Evolutionary conservation across 2,888 invertebrate genomes (phyloP), one percentile per base, ranked within the genome.

Genomic region (Scaptomyza cyrtandrae): DNA sequence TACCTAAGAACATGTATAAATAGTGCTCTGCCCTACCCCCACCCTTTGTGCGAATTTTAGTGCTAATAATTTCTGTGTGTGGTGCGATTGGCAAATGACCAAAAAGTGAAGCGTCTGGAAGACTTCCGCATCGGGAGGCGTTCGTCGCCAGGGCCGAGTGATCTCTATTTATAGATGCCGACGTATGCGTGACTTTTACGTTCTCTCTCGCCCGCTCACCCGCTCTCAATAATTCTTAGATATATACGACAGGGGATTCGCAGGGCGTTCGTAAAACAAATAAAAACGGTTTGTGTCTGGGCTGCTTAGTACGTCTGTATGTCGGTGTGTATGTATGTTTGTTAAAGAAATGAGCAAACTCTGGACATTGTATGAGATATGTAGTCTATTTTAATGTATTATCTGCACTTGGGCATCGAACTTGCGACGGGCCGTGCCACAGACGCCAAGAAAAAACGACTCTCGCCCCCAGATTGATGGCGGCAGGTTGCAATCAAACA

Each of bases 341-440:
- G 33, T 14, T 7, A 11, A 50, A 44, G 73, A 71, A 59, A 63
- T 41, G 76, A 71, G 73, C 69, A 68, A 63, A 74, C 76, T 79
- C 86, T 86, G 80, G 81, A 86, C 83, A 86, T 79, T 68, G 71
- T 65, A 55, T 68, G 63, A 37, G 63, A 55, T 46, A 55, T 71
- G 49, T 45, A 52, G 67, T 81, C 80, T 81, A 81, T 86, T 81
- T 81, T 82, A 82, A 81, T 86, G 83, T 73, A 77, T 69, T 83
- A 74, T 86, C 80, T 81, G 86, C 80, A 86, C 86, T 86, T 86
- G 84, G 86, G 86, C 84, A 86, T 83, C 78, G 84, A 77, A 80
- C 80, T 81, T 73, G 76, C 68, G 61, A 79, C 84, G 66, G 35
- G 35, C 70, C 70, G 63, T 73, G 69, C 75, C 63, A 55, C 68